phyloP scores from a whole-genome alignment of 1,140 invertebrate genomes.

The Chironomus tepperi region DNA sequence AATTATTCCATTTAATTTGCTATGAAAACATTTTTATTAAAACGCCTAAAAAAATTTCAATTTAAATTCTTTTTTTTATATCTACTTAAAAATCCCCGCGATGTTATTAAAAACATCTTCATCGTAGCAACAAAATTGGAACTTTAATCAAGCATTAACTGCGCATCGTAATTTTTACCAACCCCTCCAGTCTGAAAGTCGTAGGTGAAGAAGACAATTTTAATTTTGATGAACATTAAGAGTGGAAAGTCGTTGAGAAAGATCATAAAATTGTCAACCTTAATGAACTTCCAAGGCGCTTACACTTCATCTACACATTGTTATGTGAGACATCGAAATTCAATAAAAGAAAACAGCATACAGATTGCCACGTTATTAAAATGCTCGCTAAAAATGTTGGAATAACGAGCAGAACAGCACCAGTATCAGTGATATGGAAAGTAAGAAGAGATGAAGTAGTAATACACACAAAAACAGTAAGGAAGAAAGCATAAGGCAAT shows the following conservation, averaged over 20 bases:
- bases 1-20: too few relatives aligned
- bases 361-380: slow-evolving; percentile 10
- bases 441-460: not conserved
- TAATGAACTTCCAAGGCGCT: slow-evolving; percentile 1
- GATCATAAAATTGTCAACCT: slow-evolving; percentile 1
- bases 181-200: not conserved
- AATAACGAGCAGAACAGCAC: not conserved
- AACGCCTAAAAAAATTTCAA: not conserved
- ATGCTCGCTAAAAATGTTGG: not conserved
- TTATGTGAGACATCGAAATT: not conserved
- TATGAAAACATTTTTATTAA: too few relatives aligned
- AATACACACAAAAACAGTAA: not conserved
- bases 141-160: not conserved
- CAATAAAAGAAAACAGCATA: not conserved
- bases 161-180: not conserved
- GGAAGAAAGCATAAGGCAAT: too few relatives aligned
- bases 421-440: not conserved
- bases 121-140: not conserved
- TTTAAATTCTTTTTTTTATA: not conserved
- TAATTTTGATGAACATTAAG: slow-evolving; percentile 10
- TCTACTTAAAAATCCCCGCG: not conserved
- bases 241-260: not conserved
- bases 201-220: not conserved
- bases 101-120: not conserved
- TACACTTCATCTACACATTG: not conserved